Percentiles rank a stretch among this genome's conserved stretches.
Evolutionary conservation across 2,888 invertebrate species (phyloP).

Genomic region (Philereme vetulata): DNA sequence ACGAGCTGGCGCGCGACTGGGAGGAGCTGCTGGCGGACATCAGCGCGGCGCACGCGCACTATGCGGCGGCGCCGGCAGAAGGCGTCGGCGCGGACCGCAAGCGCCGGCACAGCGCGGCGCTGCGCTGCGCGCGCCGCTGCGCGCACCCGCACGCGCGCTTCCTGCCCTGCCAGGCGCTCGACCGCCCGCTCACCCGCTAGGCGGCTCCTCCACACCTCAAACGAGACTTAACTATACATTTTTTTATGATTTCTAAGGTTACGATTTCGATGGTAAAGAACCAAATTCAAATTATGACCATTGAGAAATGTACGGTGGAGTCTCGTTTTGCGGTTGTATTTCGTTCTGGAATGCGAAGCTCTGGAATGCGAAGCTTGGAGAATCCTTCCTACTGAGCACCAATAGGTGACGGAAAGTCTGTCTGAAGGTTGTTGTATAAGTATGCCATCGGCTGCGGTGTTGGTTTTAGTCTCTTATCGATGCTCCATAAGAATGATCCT

Average conservation of each 20-base stretch:
- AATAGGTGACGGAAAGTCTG: neutral
- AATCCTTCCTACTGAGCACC: neutral
- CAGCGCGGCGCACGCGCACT: slow-evolving; percentile 80
- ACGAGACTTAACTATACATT: too few relatives aligned
- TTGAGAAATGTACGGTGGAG: too few relatives aligned
- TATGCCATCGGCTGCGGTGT: neutral
- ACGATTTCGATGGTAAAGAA: too few relatives aligned
- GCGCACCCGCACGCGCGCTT: slow-evolving; percentile 78
- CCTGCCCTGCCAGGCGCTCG: slow-evolving; percentile 76
- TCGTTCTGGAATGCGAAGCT: too few relatives aligned
- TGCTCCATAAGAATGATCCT: neutral
- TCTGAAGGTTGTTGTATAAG: neutral
- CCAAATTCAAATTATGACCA: too few relatives aligned
- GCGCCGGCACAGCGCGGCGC: slow-evolving; percentile 81
- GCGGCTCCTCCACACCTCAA: neutral
- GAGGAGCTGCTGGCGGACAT: slow-evolving; percentile 85
- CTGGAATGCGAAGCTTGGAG: too few relatives aligned
- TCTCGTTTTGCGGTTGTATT: too few relatives aligned
- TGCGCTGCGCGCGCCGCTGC: slow-evolving; percentile 58
- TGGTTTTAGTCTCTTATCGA: neutral
- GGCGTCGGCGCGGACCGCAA: slow-evolving; percentile 77
- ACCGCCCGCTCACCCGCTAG: slow-evolving; percentile 79
- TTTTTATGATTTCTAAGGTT: too few relatives aligned
- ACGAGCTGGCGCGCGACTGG: slow-evolving; percentile 84
- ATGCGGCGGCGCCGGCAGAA: slow-evolving; percentile 59